phyloP scores from a whole-genome alignment of 2,113 vertebrate genomes.

The Melanerpes formicivorus region DNA sequence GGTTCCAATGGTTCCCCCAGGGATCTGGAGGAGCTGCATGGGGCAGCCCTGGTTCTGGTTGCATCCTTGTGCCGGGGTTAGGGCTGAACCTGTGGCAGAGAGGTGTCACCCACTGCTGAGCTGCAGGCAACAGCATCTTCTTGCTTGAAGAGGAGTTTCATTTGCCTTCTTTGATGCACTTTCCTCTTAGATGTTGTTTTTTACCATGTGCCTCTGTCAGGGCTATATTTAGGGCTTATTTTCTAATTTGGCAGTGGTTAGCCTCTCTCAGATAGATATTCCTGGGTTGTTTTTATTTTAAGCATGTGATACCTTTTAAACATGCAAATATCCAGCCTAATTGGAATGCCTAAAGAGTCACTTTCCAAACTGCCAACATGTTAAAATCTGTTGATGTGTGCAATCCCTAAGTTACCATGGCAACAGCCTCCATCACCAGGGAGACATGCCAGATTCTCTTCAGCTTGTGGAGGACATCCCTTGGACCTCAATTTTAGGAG shows the following conservation, averaged over 20 bases:
- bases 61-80: rapidly evolving
- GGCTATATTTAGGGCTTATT: conserved; percentile 50
- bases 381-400: conserved; percentile 79
- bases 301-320: conserved; percentile 67
- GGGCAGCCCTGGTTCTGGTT: neutral
- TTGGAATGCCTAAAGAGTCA: conserved; percentile 81
- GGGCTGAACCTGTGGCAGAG: rapidly evolving
- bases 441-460: conserved; percentile 48
- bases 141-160: neutral
- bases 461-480: conserved; percentile 52
- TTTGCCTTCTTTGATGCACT: neutral
- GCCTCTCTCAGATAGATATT: conserved; percentile 28
- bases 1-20: rapidly evolving
- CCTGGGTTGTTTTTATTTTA: conserved; percentile 4
- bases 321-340: conserved; percentile 67
- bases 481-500: conserved; percentile 58
- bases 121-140: rapidly evolving
- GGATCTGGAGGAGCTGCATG: neutral
- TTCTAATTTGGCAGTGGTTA: conserved; percentile 49
- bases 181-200: conserved; percentile 13
- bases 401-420: conserved; percentile 73
- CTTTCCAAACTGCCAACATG: conserved; percentile 79
- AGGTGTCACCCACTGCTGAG: neutral
- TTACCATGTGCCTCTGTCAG: neutral
- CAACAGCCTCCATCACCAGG: conserved; percentile 68